Conservation (phyloP, 2,113 vertebrate genomes). For the Amia ocellicauda region DNA sequence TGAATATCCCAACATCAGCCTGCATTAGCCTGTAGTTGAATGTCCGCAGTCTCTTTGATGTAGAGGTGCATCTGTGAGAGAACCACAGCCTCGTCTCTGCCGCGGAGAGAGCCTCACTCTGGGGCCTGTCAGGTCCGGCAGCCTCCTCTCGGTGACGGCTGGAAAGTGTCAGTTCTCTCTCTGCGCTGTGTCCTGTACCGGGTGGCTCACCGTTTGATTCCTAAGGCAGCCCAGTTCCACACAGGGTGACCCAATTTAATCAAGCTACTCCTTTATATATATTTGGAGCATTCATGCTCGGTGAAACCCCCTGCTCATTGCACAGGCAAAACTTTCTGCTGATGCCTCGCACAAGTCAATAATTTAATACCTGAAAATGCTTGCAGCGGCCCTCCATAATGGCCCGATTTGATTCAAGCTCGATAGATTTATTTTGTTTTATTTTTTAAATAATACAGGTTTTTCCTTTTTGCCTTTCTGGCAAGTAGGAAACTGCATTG, state of each 20-base stretch:
- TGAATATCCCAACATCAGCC: no score
- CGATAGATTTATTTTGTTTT: neutral
- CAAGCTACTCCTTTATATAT: conserved; percentile 39
- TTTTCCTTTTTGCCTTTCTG: neutral
- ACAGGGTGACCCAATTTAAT: conserved; percentile 68
- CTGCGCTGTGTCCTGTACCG: no score
- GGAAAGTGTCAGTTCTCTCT: conserved; percentile 37
- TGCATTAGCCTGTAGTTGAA: conserved; percentile 17
- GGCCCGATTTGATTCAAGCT: neutral
- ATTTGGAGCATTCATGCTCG: neutral
- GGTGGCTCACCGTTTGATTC: conserved; percentile 36
- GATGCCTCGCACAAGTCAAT: conserved; percentile 4
- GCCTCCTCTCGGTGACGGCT: conserved; percentile 4
- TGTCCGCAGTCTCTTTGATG: neutral
- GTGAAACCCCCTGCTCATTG: conserved; percentile 54
- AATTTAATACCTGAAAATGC: conserved; percentile 18
- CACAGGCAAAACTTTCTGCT: conserved; percentile 29
- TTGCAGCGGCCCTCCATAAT: neutral
- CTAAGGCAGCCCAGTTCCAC: conserved; percentile 53
- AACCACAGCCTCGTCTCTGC: no score
- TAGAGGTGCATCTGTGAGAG: no score
- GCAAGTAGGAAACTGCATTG: conserved; percentile 8
- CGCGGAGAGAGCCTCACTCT: neutral
- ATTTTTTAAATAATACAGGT: neutral
- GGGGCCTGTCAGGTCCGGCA: neutral